Conservation (phyloP, 2,888 invertebrate species). For the Meiosimyza decipiens region DNA sequence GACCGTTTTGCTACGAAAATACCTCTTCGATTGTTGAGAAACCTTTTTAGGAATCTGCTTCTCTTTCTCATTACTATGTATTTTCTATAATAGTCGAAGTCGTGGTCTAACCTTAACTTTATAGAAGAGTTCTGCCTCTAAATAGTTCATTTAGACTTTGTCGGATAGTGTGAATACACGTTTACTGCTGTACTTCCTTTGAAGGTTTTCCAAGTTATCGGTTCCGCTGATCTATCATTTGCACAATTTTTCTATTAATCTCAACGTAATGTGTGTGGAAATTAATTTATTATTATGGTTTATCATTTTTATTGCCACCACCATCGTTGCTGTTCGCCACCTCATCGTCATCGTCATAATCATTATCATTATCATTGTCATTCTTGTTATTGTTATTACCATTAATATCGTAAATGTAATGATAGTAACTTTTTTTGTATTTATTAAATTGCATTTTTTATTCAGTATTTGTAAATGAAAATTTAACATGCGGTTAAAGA, state of each 20-base stretch:
- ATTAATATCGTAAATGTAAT: conserved; percentile 22
- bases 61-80: too few relatives aligned
- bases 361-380: conserved; percentile 12
- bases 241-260: conserved; percentile 7
- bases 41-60: too few relatives aligned
- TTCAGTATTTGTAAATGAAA: too few relatives aligned
- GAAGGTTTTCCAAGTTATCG: background rate
- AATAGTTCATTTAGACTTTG: background rate
- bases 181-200: background rate
- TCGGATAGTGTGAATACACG: background rate
- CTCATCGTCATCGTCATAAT: conserved; percentile 21
- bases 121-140: too few relatives aligned
- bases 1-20: too few relatives aligned
- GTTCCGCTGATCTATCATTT: conserved; percentile 18
- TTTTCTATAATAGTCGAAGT: too few relatives aligned
- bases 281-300: conserved; percentile 23
- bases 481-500: too few relatives aligned
- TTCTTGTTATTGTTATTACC: conserved; percentile 6
- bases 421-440: conserved; percentile 15
- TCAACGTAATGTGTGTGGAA: background rate
- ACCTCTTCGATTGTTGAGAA: too few relatives aligned
- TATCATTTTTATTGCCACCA: background rate
- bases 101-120: too few relatives aligned
- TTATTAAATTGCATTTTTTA: too few relatives aligned
- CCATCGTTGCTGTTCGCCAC: background rate